Evolutionary conservation across 1,140 invertebrate genomes (phyloP).

Genomic region (Heliconius hermathena): DNA sequence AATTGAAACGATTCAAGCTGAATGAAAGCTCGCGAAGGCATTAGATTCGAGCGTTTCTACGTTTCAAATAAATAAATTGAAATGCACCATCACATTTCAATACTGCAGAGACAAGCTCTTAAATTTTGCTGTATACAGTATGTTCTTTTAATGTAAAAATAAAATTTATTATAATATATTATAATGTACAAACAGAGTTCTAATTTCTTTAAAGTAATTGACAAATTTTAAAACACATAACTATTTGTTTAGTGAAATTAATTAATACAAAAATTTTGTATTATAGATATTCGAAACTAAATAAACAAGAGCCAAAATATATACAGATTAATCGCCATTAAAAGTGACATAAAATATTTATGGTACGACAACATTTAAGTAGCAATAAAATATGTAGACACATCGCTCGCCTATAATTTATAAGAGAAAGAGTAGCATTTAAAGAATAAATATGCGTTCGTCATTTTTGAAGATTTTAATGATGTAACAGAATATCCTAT

Average conservation of each 20-base stretch:
- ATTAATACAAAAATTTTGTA: slow-evolving; percentile 32
- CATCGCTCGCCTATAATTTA: background rate
- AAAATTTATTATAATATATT: background rate
- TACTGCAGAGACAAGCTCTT: slow-evolving; percentile 43
- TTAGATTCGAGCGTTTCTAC: slow-evolving; percentile 60
- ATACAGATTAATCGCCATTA: slow-evolving; percentile 32
- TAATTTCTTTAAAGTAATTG: background rate
- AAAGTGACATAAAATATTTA: slow-evolving; percentile 37
- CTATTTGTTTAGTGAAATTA: slow-evolving; percentile 39
- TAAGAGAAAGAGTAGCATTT: slow-evolving; percentile 17
- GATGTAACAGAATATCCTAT: background rate
- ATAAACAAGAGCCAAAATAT: slow-evolving; percentile 31
- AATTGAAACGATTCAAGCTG: slow-evolving; percentile 67
- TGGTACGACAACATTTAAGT: slow-evolving; percentile 40
- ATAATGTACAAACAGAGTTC: background rate
- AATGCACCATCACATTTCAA: slow-evolving; percentile 53
- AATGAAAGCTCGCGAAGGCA: slow-evolving; percentile 64
- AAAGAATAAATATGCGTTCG: background rate
- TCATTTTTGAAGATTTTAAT: background rate
- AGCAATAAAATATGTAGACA: slow-evolving; percentile 31
- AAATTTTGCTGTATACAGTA: slow-evolving; percentile 15
- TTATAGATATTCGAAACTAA: slow-evolving; percentile 32
- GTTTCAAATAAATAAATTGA: slow-evolving; percentile 67
- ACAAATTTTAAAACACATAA: slow-evolving; percentile 10
- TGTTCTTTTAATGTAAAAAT: slow-evolving; percentile 4